phyloP scores from a whole-genome alignment of 2,888 invertebrate genomes.

The Callinectes sapidus region DNA sequence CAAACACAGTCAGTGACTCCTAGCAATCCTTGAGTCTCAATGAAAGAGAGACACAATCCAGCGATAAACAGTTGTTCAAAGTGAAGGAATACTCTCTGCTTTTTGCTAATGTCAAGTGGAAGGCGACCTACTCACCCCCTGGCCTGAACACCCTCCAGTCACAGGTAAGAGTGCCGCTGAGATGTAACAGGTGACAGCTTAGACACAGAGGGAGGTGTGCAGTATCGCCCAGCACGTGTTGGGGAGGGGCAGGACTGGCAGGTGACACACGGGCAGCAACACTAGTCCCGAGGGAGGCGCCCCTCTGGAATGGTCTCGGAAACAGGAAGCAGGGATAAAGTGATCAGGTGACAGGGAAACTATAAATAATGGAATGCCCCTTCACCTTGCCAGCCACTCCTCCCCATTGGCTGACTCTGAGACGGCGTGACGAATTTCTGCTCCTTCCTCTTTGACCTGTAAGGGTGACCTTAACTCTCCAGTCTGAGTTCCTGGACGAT shows the following conservation, averaged over 20 bases:
- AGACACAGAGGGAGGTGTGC: background rate
- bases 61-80: background rate
- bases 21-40: background rate
- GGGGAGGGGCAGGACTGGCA: background rate
- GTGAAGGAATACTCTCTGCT: slow-evolving; percentile 18
- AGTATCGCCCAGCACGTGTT: background rate
- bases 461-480: background rate
- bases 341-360: slow-evolving; percentile 25
- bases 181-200: background rate
- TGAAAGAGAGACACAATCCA: background rate
- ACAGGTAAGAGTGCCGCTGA: slow-evolving; percentile 6
- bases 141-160: slow-evolving; percentile 22
- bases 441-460: background rate
- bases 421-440: background rate
- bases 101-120: slow-evolving; percentile 29
- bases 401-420: background rate
- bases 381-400: background rate
- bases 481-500: background rate
- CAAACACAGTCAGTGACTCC: slow-evolving; percentile 19
- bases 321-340: slow-evolving; percentile 35
- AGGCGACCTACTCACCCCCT: slow-evolving; percentile 21
- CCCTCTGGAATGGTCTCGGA: slow-evolving; percentile 14
- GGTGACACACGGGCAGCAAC: background rate
- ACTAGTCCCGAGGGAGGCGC: background rate
- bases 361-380: background rate